A percentile compares a stretch with the other conserved stretches of the same genome.
Conservation (phyloP, 2,797 vertebrate genomes). For the Takifugu ocellatus region DNA sequence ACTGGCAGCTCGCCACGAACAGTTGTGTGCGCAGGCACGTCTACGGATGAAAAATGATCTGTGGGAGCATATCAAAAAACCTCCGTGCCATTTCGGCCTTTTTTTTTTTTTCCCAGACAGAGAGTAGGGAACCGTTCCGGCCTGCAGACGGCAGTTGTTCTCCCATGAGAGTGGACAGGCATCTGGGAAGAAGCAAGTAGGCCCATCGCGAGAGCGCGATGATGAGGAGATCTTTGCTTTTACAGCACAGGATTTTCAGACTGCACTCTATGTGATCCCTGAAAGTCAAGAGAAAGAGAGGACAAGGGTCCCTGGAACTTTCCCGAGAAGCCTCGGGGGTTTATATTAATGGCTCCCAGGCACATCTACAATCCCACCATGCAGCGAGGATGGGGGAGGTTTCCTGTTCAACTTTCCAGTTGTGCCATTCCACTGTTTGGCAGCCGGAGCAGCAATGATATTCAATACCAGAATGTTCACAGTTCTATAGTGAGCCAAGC, state of each 20-base stretch:
- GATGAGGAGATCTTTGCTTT: constrained; percentile 53
- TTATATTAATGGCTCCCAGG: constrained; percentile 48
- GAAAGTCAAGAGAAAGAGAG: constrained; percentile 30
- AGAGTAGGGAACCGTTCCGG: constrained; percentile 62
- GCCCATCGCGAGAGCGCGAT: constrained; percentile 23
- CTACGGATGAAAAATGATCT: constrained; percentile 72
- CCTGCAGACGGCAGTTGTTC: constrained; percentile 70
- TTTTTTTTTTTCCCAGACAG: constrained; percentile 25
- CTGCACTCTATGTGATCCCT: constrained; percentile 41
- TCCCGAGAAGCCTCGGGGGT: constrained; percentile 39
- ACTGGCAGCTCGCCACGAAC: constrained; percentile 66
- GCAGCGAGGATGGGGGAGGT: constrained; percentile 36
- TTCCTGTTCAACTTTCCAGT: constrained; percentile 55
- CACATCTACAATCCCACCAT: constrained; percentile 31
- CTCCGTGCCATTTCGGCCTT: constrained; percentile 31
- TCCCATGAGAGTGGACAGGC: constrained; percentile 55
- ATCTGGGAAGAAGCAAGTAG: constrained; percentile 53
- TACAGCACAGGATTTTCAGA: constrained; percentile 43
- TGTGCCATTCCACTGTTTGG: constrained; percentile 19
- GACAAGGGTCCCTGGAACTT: constrained; percentile 31
- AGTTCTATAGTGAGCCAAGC: not conserved
- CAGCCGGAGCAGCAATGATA: constrained; percentile 16
- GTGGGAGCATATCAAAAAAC: constrained; percentile 65
- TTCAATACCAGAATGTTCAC: constrained; percentile 16
- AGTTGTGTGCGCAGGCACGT: constrained; percentile 69